A percentile compares a stretch with the other conserved stretches of the same genome.
Evolutionary conservation across 1,140 invertebrate species (phyloP).

Genomic region (Schmidtea mediterranea): DNA sequence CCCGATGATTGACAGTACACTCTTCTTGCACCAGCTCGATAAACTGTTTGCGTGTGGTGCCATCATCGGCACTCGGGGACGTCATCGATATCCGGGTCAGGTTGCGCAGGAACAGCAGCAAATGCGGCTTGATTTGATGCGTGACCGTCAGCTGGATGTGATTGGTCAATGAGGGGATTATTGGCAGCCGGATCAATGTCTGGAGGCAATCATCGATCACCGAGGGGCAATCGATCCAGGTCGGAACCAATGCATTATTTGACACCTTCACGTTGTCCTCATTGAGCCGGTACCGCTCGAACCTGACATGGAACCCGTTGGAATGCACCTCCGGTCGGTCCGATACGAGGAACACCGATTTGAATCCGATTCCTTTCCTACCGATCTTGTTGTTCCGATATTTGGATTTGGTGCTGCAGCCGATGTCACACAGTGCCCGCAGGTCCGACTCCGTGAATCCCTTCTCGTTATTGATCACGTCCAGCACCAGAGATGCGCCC

Average conservation of each 20-base stretch:
- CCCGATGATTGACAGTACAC: background rate
- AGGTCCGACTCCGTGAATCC: conserved; percentile 22
- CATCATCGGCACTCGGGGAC: background rate
- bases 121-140: background rate
- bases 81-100: no score
- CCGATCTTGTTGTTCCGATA: conserved; percentile 26
- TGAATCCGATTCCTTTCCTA: conserved; percentile 29
- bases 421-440: conserved; percentile 25
- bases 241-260: conserved; percentile 11
- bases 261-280: conserved; percentile 1
- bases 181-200: background rate
- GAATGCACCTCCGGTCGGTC: conserved; percentile 25
- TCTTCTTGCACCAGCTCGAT: background rate
- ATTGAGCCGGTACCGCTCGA: conserved; percentile 12
- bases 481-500: background rate
- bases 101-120: background rate
- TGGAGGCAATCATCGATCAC: conserved; percentile 10
- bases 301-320: conserved; percentile 23
- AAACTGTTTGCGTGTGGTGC: background rate
- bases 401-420: conserved; percentile 24
- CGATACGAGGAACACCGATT: conserved; percentile 25
- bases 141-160: background rate
- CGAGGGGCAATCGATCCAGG: conserved; percentile 22
- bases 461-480: conserved; percentile 22
- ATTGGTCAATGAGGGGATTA: background rate